Base-by-base conservation (phyloP, 2,113 vertebrate species). In the Symphodus melops region DNA sequence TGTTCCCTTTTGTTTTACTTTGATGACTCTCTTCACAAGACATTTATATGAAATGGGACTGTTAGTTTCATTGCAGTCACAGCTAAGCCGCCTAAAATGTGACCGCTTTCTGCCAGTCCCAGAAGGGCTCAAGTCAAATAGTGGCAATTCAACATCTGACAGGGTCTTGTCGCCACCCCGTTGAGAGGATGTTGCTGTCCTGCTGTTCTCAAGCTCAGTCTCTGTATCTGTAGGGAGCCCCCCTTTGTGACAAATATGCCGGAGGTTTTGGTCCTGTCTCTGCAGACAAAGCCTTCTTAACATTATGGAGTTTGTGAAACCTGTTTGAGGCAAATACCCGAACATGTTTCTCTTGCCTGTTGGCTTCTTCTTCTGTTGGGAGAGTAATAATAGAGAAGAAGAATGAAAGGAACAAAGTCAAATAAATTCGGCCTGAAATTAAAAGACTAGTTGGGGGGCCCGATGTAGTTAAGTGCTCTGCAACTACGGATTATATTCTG, bases 51-150 rank as follows among this genome's bases (percentile, higher is more conserved):
- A 53, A 72, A 70, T 52, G 66, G 57, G 36, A 79, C 58, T 74
- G 58, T 33, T 73, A 17, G 62, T 42, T 62, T 68, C 67, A 17
- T 17, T 53, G 21, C 66, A 25, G 42, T 49, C 39, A 41, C 58
- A 62, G 81, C 46, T 74, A 71, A 83, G 68, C 69, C 10, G 52
- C 8, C 41, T 73, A 54, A 71, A 77, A 64, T 36, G 12, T 44
- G 59, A 81, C 76, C 63, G 59, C 63, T 82, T 75, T 42, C 20
- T 78, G 69, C 55, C 56, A 56, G 72, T 86, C 82, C 82, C 87
- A 67, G 60, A 83, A 64, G 77, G 87, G 66, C 53, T 81, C 36
- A 37, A 75, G 87, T 78, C 73, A 82, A 70, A 80, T 41, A 68
- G 41, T 64, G 25, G 41, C 68, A 85, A 72, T 56, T 33, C 39